Conservation (phyloP, 2,888 invertebrate species). For the Parelbella ahira region DNA sequence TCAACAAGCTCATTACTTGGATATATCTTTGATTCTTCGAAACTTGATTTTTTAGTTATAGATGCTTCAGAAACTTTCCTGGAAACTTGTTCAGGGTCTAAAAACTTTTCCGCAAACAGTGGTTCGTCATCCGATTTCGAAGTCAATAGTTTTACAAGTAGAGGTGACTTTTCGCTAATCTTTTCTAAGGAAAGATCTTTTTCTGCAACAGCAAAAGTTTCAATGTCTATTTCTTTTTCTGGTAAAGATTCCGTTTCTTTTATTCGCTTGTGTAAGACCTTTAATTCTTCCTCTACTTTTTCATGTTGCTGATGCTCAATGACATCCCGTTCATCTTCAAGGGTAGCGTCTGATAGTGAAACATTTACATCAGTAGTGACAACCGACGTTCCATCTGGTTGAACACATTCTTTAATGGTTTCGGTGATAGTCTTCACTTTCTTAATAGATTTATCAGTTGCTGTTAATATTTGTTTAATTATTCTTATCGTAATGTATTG, state of each 20-base stretch:
- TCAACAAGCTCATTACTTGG: no score
- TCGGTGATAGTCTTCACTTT: constrained; percentile 4
- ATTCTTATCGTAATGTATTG: constrained; percentile 1
- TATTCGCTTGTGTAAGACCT: no score
- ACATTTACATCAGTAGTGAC: constrained; percentile 3
- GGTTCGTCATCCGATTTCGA: no score
- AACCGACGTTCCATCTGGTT: constrained; percentile 4
- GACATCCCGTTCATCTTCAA: neutral
- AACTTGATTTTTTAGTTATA: no score
- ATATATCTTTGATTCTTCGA: no score
- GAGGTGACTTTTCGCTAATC: no score
- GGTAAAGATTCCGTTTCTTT: neutral
- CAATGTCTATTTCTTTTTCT: constrained; percentile 2
- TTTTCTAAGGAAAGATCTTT: no score
- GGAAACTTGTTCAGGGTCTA: no score
- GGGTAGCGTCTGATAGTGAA: neutral
- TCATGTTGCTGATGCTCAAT: neutral
- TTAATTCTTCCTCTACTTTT: neutral
- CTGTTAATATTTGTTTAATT: neutral
- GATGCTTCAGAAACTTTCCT: no score
- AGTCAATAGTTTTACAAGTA: no score
- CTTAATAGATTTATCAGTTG: constrained; percentile 1
- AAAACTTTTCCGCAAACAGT: no score
- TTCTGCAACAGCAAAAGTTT: no score
- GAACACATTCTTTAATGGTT: neutral